Conservation (phyloP, 2,888 invertebrate species). For the Mimachlamys varia region DNA sequence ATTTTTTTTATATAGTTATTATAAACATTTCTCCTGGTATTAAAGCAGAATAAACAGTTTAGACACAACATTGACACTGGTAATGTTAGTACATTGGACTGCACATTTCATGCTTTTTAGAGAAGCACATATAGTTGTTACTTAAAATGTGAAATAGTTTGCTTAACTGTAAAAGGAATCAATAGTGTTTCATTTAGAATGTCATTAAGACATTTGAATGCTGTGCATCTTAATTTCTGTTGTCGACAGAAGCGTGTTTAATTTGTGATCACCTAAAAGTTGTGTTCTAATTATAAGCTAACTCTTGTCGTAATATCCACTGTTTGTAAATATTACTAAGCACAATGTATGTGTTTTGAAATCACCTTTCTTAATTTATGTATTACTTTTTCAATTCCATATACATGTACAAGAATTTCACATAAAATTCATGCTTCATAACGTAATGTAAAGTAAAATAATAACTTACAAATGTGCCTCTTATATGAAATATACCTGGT, state of each 20-base stretch:
- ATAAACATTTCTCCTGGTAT: neutral
- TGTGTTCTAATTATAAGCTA: too few species aligned
- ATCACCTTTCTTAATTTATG: neutral
- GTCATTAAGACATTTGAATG: neutral
- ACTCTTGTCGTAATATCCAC: neutral
- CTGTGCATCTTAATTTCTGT: neutral
- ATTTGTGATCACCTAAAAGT: neutral
- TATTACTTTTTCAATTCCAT: neutral
- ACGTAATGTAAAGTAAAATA: too few species aligned
- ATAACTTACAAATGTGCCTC: too few species aligned
- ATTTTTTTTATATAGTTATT: neutral
- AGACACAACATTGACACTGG: neutral
- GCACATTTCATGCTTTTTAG: neutral
- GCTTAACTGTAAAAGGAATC: neutral
- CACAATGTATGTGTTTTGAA: neutral
- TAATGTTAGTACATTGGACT: neutral
- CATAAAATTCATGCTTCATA: neutral
- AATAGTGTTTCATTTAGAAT: neutral
- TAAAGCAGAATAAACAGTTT: neutral
- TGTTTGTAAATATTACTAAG: slow-evolving; percentile 13
- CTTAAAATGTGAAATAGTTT: neutral
- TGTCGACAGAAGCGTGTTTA: neutral
- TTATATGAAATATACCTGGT: too few species aligned
- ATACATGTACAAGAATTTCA: neutral
- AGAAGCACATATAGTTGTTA: neutral